Evolutionary conservation across 2,113 vertebrate species (phyloP).

Genomic region (Thunnus maccoyii): DNA sequence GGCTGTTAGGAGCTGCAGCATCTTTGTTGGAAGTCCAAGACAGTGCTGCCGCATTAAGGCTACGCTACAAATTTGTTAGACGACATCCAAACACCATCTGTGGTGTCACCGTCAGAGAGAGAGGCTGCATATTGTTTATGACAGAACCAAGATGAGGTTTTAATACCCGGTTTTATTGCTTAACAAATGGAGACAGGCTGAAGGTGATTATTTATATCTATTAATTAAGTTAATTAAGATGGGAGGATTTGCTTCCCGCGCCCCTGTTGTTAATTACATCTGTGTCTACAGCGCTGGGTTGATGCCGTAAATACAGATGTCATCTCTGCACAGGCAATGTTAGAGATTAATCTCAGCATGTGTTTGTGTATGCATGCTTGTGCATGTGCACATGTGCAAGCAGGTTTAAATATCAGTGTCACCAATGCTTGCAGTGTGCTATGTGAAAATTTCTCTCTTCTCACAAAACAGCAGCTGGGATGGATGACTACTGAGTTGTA

Average conservation of each 20-base stretch:
- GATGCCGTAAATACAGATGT: slow-evolving; percentile 74
- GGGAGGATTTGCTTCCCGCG: slow-evolving; percentile 71
- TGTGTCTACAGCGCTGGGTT: slow-evolving; percentile 43
- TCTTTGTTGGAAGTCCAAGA: slow-evolving; percentile 54
- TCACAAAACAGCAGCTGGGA: slow-evolving; percentile 11
- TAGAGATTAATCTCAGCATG: slow-evolving; percentile 38
- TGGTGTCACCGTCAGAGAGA: slow-evolving; percentile 57
- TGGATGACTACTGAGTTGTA: slow-evolving; percentile 29
- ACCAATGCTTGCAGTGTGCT: not conserved
- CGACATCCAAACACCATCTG: slow-evolving; percentile 75
- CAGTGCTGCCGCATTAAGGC: slow-evolving; percentile 40
- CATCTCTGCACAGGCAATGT: slow-evolving; percentile 54
- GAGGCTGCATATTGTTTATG: slow-evolving; percentile 78
- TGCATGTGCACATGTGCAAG: not conserved
- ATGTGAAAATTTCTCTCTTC: not conserved
- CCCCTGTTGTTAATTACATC: slow-evolving; percentile 78
- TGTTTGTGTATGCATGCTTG: slow-evolving; percentile 22
- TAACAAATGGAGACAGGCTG: slow-evolving; percentile 83
- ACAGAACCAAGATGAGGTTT: slow-evolving; percentile 78
- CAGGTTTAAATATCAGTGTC: slow-evolving; percentile 5
- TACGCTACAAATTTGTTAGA: slow-evolving; percentile 52
- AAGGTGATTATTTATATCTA: slow-evolving; percentile 85
- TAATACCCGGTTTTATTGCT: slow-evolving; percentile 81
- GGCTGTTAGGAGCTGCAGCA: slow-evolving; percentile 47
- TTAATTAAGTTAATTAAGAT: slow-evolving; percentile 86